Evolutionary conservation across 2,113 vertebrate species (phyloP), one percentile per base, ranked within the genome.

Genomic region (Hiodon alosoides): DNA sequence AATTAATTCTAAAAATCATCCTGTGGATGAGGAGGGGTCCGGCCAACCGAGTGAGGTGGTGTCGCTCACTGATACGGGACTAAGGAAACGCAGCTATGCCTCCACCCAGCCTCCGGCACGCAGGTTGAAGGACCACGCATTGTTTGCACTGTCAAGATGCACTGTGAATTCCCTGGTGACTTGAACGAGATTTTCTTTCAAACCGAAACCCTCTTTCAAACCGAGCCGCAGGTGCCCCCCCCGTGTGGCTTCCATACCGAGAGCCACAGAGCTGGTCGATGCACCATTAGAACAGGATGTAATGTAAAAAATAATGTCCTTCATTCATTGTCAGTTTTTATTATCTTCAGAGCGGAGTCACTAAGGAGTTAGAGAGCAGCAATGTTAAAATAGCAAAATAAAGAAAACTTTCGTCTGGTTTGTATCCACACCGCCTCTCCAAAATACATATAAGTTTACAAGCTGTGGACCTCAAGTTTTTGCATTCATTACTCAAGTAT

Each of bases 341-440:
- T 71, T 60, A 71, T 14, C 17, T n/a, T 71, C 57, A 47, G 3
- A 48, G 55, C 10, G 17, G 3, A 31, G 70, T 71, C 57, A 48
- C 31, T 48, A 59, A 2, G 55, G 46, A n/a, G 69, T 7, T 3
- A 47, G 57, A 5, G 48, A 59, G 60, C 54, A n/a, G 46, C 2
- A 14, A 54, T 71, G n/a, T 16, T 3, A 53, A 69, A 69, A 69
- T 16, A 17, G 57, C 8, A 71, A 59, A 55, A 70, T 57, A 57
- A 70, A 55, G 57, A 17, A 17, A 6, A 64, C 8, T 7, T 6
- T 14, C 17, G 52, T 57, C 16, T 57, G 69, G 13, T 60, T 57
- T 71, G 11, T 9, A 71, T 71, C 31, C 16, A 59, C 57, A n/a
- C 16, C 46, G 16, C 6, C 13, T 7, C 46, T 59, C 69, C 10